Conservation (phyloP, 2,113 vertebrate genomes). For the Cyanoliseus patagonus region DNA sequence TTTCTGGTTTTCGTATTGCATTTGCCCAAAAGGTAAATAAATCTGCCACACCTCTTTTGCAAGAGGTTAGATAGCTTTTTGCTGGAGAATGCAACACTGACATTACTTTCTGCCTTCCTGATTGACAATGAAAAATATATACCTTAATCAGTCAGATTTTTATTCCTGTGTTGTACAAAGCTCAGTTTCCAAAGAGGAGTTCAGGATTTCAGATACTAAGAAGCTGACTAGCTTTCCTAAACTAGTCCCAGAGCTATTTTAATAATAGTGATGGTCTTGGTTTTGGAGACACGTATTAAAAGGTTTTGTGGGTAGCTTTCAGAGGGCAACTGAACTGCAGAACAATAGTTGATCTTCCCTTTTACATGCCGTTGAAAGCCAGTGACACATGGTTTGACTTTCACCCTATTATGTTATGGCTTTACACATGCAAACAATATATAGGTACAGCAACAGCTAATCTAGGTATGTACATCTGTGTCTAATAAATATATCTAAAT, state of each 20-base stretch:
- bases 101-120: neutral
- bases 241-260: neutral
- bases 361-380: neutral
- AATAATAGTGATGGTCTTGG: neutral
- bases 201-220: neutral
- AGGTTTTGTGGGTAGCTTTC: neutral
- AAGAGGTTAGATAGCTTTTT: neutral
- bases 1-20: neutral
- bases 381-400: neutral
- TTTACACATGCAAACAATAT: neutral
- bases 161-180: neutral
- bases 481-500: neutral
- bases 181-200: neutral
- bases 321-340: neutral
- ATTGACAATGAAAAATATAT: neutral
- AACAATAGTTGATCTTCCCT: neutral
- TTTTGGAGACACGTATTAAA: neutral
- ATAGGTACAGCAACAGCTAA: neutral
- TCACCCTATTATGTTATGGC: neutral
- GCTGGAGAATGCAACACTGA: neutral
- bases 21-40: neutral
- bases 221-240: neutral
- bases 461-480: neutral
- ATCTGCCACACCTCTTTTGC: neutral
- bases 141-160: neutral